Conservation (phyloP, 2,888 invertebrate species). For the Isoperla grammatica region DNA sequence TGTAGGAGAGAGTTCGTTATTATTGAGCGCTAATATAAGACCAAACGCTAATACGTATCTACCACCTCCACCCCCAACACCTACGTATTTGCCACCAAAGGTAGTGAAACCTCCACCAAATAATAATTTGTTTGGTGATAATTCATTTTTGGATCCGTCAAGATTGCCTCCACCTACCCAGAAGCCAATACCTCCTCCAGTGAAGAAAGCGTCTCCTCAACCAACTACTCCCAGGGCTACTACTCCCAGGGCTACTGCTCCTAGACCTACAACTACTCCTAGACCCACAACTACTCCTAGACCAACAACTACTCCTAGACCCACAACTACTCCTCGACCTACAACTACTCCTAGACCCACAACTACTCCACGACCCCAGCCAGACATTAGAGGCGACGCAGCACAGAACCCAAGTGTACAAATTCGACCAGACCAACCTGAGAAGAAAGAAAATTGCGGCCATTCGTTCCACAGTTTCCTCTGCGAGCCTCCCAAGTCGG, state of each 20-base stretch:
- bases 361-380: neutral
- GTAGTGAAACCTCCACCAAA: neutral
- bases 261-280: too few relatives aligned
- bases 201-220: too few relatives aligned
- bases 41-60: too few relatives aligned
- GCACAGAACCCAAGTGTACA: constrained; percentile 8
- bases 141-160: neutral
- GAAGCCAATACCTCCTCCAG: constrained; percentile 17
- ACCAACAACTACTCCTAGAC: neutral
- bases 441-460: neutral
- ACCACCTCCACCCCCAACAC: too few relatives aligned
- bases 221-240: too few relatives aligned
- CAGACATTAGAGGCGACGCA: neutral
- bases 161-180: neutral
- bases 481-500: constrained; percentile 6
- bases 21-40: too few relatives aligned
- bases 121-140: neutral
- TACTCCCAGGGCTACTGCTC: too few relatives aligned
- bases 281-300: neutral
- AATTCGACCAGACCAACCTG: neutral
- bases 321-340: too few relatives aligned
- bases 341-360: too few relatives aligned
- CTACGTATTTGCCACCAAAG: too few relatives aligned
- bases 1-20: too few relatives aligned
- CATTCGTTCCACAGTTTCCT: constrained; percentile 24